phyloP scores from a whole-genome alignment of 1,140 invertebrate species.

The Condylostylus longicornis region DNA sequence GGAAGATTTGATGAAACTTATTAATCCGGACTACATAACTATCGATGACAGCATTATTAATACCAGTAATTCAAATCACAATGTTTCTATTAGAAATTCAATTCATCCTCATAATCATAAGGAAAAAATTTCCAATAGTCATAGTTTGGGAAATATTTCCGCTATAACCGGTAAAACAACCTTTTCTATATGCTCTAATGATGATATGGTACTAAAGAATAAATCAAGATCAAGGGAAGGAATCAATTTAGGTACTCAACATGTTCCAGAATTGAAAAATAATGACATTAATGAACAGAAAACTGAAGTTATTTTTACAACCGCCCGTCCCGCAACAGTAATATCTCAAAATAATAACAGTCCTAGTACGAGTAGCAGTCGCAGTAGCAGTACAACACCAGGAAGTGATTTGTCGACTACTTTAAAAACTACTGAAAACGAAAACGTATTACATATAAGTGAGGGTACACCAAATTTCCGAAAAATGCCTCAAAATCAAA shows the following conservation, averaged over 20 bases:
- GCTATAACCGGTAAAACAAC: conserved; percentile 1
- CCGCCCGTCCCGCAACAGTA: conserved; percentile 54
- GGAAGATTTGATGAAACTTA: conserved; percentile 77
- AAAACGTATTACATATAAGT: not conserved
- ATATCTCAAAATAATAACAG: conserved; percentile 43
- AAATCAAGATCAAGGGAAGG: conserved; percentile 39
- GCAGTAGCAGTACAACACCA: not conserved
- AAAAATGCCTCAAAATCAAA: not conserved
- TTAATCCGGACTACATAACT: conserved; percentile 61
- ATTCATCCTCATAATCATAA: too few species aligned
- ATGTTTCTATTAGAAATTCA: conserved; percentile 9
- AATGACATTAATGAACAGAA: conserved; percentile 1
- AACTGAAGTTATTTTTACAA: conserved; percentile 52
- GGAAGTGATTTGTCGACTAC: conserved; percentile 5
- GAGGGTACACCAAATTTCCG: not conserved
- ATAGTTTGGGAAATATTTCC: conserved; percentile 9
- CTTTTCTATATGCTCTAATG: not conserved
- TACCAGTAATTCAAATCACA: too few species aligned
- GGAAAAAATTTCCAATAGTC: conserved; percentile 8
- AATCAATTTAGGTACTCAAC: conserved; percentile 29
- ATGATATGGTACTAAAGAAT: conserved; percentile 15
- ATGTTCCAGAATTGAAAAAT: conserved; percentile 5
- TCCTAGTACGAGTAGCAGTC: conserved; percentile 38
- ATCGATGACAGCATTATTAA: conserved; percentile 20
- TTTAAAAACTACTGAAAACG: conserved; percentile 4